Evolutionary conservation across 2,797 vertebrate species (phyloP), one percentile per base, ranked within the genome.

Genomic region (Molossus molossus): DNA sequence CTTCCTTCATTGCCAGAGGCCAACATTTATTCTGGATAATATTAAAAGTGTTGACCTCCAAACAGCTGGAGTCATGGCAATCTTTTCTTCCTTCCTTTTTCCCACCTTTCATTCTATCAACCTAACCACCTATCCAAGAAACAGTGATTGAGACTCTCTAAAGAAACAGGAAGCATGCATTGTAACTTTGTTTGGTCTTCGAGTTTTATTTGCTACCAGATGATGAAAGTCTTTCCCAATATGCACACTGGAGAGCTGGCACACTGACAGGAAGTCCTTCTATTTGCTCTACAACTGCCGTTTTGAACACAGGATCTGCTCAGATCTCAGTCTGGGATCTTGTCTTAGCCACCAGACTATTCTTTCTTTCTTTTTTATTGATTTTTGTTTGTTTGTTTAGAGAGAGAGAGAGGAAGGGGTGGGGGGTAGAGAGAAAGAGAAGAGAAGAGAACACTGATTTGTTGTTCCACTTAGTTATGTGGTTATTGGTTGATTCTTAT

Each of bases 1-100:
- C 23, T 80, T 90, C 29, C 29, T 62, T 29, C 40, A 65, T 8
- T 62, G 11, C 23, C 40, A 45, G 50, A 60, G 15, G 15, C 8
- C 57, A 94, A 12, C 12, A 64, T 96, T 75, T 83, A 53, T 53
- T 75, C 53, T 73, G 45, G 55, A 65, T 85, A 69, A 14, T 87
- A 80, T 1, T 58, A 53, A 87, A 96, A 94, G 83, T 48, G 14
- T 80, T 60, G 10, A 86, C 64, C 64, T 14, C 29, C 37, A 69
- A 69, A 77, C 21, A 88, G 25, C 87, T 33, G 60, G 55, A 45
- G 9, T 65, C 13, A 72, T 37, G 25, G 18, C 40, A 62, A 7
- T 64, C 9, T 4, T 69, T 76, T 20, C 21, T 70, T 57, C 48
- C 18, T 81, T 69, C 10, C 37, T 55, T 57, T 17, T 60, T 75